These are phyloP conservation scores for Miniopterus natalensis DNA, from an alignment of 2,113 vertebrate species.

Conservation along the genomic window DNA sequence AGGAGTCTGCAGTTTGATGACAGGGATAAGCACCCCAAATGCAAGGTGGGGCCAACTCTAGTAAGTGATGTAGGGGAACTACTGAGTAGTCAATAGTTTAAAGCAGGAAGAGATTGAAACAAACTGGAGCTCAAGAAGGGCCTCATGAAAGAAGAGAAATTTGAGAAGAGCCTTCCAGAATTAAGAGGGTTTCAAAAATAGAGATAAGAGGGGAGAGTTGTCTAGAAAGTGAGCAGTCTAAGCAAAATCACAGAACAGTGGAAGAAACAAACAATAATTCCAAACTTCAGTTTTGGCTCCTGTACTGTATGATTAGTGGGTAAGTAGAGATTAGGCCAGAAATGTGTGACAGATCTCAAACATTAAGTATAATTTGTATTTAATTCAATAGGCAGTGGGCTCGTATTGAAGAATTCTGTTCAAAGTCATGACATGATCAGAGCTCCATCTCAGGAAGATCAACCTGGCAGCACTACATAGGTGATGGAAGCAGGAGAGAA, in stretches of 20 bases:
- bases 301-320: neutral
- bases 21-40: neutral
- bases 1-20: neutral
- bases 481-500: neutral
- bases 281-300: conserved; percentile 8
- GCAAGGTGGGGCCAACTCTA: neutral
- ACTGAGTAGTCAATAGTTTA: neutral
- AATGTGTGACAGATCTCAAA: neutral
- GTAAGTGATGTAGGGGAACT: neutral
- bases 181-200: neutral
- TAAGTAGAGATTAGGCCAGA: conserved; percentile 8
- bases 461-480: neutral
- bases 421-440: neutral
- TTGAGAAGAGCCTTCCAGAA: neutral
- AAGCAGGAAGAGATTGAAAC: neutral
- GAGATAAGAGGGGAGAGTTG: neutral
- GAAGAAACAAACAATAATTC: neutral
- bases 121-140: neutral
- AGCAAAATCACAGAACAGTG: neutral
- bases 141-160: neutral
- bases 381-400: neutral
- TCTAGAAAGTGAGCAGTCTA: neutral
- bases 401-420: neutral
- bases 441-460: neutral
- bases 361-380: neutral